phyloP scores from a whole-genome alignment of 2,113 vertebrate genomes.

The Steatornis caripensis region DNA sequence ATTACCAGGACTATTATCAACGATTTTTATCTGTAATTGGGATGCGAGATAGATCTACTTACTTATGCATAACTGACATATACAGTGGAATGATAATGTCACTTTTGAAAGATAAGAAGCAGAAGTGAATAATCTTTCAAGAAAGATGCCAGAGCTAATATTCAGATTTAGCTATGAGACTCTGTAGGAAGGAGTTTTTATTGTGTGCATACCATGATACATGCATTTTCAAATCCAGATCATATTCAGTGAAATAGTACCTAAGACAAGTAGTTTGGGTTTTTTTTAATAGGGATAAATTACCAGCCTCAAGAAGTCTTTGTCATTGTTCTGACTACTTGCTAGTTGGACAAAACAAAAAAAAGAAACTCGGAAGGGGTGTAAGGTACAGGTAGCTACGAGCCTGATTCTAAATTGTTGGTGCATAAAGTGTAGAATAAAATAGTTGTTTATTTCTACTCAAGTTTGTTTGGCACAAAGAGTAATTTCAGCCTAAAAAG shows the following conservation, averaged over 20 bases:
- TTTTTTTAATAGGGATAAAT: fast-evolving
- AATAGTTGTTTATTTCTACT: background rate
- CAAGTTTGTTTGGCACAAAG: background rate
- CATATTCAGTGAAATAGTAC: background rate
- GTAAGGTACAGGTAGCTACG: background rate
- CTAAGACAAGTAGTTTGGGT: no score
- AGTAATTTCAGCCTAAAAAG: background rate
- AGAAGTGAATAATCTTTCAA: background rate
- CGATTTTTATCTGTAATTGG: background rate
- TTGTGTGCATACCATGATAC: background rate
- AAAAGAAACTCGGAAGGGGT: background rate
- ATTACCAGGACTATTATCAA: background rate
- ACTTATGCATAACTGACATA: background rate
- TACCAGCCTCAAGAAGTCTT: background rate
- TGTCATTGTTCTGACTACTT: background rate
- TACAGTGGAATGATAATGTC: background rate
- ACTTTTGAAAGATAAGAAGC: background rate
- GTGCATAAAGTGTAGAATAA: background rate
- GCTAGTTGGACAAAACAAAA: background rate
- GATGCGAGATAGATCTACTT: background rate
- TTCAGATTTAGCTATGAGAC: background rate
- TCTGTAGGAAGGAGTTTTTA: background rate
- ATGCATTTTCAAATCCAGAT: background rate
- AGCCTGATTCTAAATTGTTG: background rate
- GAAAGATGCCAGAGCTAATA: background rate